Conservation (phyloP, 2,888 invertebrate genomes). For the Liopterus haemorrhoidalis region DNA sequence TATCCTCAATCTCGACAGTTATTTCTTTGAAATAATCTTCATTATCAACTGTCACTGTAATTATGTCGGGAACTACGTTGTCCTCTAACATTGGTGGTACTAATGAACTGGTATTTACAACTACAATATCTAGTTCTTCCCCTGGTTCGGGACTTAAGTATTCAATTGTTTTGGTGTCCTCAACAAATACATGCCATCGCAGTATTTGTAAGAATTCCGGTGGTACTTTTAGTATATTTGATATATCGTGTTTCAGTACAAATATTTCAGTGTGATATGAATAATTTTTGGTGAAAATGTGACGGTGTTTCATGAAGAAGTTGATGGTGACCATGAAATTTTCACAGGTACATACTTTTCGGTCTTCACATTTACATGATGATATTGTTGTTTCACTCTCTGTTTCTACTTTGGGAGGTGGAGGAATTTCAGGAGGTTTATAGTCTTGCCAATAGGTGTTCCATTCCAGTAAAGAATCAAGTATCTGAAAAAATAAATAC, state of each 20-base stretch:
- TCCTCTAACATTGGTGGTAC: constrained; percentile 36
- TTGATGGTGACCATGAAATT: constrained; percentile 30
- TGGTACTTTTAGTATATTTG: constrained; percentile 28
- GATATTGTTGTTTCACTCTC: too few relatives aligned
- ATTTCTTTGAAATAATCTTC: constrained; percentile 47
- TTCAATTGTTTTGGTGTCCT: constrained; percentile 35
- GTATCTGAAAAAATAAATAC: too few relatives aligned
- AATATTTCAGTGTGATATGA: constrained; percentile 27
- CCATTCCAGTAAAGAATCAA: too few relatives aligned
- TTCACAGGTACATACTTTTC: constrained; percentile 8
- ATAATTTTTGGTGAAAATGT: constrained; percentile 31
- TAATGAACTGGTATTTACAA: constrained; percentile 19
- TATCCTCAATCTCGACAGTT: constrained; percentile 55
- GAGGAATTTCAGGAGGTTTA: too few relatives aligned
- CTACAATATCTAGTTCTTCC: constrained; percentile 31
- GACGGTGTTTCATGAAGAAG: constrained; percentile 26
- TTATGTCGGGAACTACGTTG: constrained; percentile 48
- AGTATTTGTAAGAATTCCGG: constrained; percentile 25
- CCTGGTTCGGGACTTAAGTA: constrained; percentile 38
- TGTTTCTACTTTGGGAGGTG: too few relatives aligned
- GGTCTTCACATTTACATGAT: too few relatives aligned
- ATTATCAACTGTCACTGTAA: constrained; percentile 50
- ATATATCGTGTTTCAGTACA: constrained; percentile 30
- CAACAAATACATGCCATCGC: constrained; percentile 34
- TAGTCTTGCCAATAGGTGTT: too few relatives aligned